A percentile compares a stretch with the other conserved stretches of the same genome.
Evolutionary conservation across 2,797 vertebrate species (phyloP).

Genomic region (Echeneis naucrates): DNA sequence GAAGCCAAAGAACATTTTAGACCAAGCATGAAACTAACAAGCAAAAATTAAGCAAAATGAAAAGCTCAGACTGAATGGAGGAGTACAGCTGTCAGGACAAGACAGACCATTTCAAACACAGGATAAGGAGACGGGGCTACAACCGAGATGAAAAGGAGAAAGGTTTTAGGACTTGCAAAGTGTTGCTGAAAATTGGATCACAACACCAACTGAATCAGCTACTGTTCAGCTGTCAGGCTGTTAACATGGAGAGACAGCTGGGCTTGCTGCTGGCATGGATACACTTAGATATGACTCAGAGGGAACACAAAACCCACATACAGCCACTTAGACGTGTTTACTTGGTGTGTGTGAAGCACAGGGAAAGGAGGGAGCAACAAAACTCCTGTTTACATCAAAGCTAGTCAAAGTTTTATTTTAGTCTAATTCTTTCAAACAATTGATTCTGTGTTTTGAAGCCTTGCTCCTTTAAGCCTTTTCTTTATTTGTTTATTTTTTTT

Average conservation of each 20-base stretch:
- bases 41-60: neutral
- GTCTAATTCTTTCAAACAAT: too few species aligned
- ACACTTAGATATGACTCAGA: constrained; percentile 25
- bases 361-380: too few species aligned
- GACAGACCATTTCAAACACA: constrained; percentile 8
- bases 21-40: neutral
- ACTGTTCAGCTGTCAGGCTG: constrained; percentile 53
- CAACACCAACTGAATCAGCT: constrained; percentile 40
- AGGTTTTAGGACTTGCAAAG: constrained; percentile 18
- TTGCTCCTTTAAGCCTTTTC: neutral
- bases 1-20: neutral
- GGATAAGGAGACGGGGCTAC: constrained; percentile 9
- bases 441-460: constrained; percentile 9
- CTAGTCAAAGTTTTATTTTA: too few species aligned
- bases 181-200: constrained; percentile 39
- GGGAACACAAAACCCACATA: constrained; percentile 6
- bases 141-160: constrained; percentile 32
- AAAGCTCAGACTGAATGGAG: neutral
- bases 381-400: too few species aligned
- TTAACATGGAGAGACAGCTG: constrained; percentile 48
- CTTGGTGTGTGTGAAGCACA: too few species aligned
- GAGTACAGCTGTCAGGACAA: constrained; percentile 29
- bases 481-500: constrained; percentile 10
- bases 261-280: constrained; percentile 44
- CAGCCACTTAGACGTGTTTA: constrained; percentile 5